phyloP scores from a whole-genome alignment of 2,888 invertebrate genomes.

The Ochropacha duplaris region DNA sequence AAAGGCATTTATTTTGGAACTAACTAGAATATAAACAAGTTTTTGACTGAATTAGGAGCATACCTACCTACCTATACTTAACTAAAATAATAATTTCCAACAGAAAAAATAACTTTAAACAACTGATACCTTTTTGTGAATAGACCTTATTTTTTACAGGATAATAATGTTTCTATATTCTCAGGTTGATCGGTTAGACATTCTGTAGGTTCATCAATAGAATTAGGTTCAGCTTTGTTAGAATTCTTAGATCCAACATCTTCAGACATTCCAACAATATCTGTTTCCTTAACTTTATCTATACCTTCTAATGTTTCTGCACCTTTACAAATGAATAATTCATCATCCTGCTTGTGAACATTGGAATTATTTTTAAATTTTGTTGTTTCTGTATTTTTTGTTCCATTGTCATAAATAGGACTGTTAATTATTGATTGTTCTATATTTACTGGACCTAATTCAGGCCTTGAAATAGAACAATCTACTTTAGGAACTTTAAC shows the following conservation, averaged over 20 bases:
- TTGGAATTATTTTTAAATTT: background rate
- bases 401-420: constrained; percentile 18
- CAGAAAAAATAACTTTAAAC: background rate
- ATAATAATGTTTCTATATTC: background rate
- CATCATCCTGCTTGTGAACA: background rate
- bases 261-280: background rate
- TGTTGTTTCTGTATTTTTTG: constrained; percentile 4
- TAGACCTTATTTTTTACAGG: background rate
- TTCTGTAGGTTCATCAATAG: background rate
- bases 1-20: background rate
- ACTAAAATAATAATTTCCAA: background rate
- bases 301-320: background rate
- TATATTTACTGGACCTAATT: constrained; percentile 19
- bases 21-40: background rate
- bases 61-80: background rate
- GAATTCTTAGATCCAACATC: background rate
- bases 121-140: background rate
- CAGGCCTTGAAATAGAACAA: constrained; percentile 40
- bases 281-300: background rate
- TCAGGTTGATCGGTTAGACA: background rate
- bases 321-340: background rate
- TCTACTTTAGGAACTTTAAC: constrained; percentile 73
- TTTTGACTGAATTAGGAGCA: background rate
- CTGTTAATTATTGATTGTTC: constrained; percentile 9
- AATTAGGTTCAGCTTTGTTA: background rate